Evolutionary conservation across 2,888 invertebrate species (phyloP).

Genomic region (Latheticus oryzae): DNA sequence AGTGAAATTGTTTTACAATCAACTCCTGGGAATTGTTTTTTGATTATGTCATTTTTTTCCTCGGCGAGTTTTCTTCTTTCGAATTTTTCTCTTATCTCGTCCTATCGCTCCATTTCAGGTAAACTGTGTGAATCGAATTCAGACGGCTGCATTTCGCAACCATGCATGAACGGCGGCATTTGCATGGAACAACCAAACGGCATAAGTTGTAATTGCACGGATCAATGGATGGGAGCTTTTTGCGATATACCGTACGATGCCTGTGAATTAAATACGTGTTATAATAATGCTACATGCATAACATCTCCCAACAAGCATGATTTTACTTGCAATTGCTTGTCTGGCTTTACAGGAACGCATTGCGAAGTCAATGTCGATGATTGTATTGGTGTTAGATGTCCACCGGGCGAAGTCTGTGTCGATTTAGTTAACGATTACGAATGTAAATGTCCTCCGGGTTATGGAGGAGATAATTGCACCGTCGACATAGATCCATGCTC

Average conservation of each 20-base stretch:
- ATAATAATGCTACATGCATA: slow-evolving; percentile 73
- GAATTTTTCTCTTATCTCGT: too few relatives aligned
- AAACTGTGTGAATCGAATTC: slow-evolving; percentile 68
- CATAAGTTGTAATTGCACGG: slow-evolving; percentile 70
- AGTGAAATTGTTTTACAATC: too few relatives aligned
- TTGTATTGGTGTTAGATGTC: slow-evolving; percentile 69
- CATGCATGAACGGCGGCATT: slow-evolving; percentile 69
- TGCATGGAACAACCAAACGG: slow-evolving; percentile 69
- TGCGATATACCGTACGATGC: slow-evolving; percentile 71
- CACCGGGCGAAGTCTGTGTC: slow-evolving; percentile 68
- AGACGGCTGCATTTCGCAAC: slow-evolving; percentile 67
- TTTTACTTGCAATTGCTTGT: slow-evolving; percentile 73
- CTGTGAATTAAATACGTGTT: slow-evolving; percentile 72
- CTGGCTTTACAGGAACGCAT: slow-evolving; percentile 73
- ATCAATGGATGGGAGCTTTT: slow-evolving; percentile 69
- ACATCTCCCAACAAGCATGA: slow-evolving; percentile 66
- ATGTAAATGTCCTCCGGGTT: slow-evolving; percentile 72
- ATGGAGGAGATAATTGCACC: slow-evolving; percentile 71
- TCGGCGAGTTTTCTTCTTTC: too few relatives aligned
- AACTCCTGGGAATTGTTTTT: too few relatives aligned
- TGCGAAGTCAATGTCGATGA: slow-evolving; percentile 78
- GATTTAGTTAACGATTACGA: slow-evolving; percentile 71
- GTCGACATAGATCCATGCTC: slow-evolving; percentile 72
- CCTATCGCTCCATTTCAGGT: slow-evolving; percentile 60
- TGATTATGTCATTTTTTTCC: too few relatives aligned